Conservation (phyloP, 2,888 invertebrate genomes). For the Axea sp. region DNA sequence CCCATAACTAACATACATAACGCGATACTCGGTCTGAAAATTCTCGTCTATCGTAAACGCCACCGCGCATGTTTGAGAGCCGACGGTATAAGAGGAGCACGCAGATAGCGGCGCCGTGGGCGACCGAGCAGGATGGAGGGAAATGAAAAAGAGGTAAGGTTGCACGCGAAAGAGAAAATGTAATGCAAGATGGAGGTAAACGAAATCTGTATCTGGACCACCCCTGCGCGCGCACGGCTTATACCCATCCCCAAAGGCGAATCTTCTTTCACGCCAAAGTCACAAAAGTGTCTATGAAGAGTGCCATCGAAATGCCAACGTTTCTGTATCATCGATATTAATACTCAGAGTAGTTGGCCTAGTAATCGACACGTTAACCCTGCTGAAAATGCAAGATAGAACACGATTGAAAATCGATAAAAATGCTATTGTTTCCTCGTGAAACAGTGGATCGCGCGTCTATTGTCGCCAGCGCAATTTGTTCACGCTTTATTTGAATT, state of each 20-base stretch:
- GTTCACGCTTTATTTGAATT: conserved; percentile 45
- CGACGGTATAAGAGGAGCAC: conserved; percentile 44
- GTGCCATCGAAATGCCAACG: conserved; percentile 55
- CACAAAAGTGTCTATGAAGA: conserved; percentile 33
- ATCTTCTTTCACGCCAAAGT: conserved; percentile 43
- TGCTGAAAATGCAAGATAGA: conserved; percentile 35
- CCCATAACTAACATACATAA: conserved; percentile 72
- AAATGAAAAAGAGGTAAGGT: conserved; percentile 59
- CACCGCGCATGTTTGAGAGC: conserved; percentile 61
- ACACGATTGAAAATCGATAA: conserved; percentile 52
- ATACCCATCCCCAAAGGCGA: conserved; percentile 13
- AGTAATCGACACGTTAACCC: conserved; percentile 56
- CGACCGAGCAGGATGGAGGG: conserved; percentile 51
- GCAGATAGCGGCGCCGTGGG: conserved; percentile 27
- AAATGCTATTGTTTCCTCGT: conserved; percentile 48
- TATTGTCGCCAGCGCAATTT: conserved; percentile 22
- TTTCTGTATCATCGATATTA: conserved; percentile 55
- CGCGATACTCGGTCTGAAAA: conserved; percentile 62
- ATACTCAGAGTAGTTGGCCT: conserved; percentile 54
- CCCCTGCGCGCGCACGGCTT: conserved; percentile 54
- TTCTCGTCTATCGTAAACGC: conserved; percentile 59
- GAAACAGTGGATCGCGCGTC: conserved; percentile 1
- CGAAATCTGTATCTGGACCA: conserved; percentile 64
- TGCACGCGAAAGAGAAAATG: conserved; percentile 60
- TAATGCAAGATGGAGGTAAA: conserved; percentile 62